These are phyloP conservation scores for Triplophysa dalaica DNA, from an alignment of 2,113 vertebrate genomes.

Conservation along the genomic window DNA sequence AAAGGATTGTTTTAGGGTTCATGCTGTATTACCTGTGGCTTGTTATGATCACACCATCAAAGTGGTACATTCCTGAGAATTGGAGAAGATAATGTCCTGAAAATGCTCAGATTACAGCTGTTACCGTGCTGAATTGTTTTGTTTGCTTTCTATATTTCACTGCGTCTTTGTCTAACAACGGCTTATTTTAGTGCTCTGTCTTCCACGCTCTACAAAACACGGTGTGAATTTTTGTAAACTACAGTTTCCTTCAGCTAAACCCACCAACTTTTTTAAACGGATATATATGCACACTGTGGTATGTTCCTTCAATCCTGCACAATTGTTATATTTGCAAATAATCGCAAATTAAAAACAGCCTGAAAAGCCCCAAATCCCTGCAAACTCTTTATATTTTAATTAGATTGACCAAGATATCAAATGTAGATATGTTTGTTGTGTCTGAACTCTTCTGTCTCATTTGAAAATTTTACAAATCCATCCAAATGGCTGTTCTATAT, in stretches of 20 bases:
- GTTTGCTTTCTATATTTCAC: neutral
- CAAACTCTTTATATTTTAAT: neutral
- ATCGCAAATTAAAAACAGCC: neutral
- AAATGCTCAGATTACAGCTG: conserved; percentile 9
- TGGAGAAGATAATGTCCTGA: neutral
- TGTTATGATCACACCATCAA: conserved; percentile 19
- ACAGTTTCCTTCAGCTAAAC: conserved; percentile 2
- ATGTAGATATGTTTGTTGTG: too few relatives aligned
- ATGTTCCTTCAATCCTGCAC: too few relatives aligned
- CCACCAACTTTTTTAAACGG: neutral
- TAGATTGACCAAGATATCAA: too few relatives aligned
- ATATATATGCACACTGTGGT: too few relatives aligned
- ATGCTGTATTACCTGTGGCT: conserved; percentile 5
- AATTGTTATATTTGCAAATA: neutral
- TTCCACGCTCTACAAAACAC: neutral
- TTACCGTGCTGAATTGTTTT: neutral
- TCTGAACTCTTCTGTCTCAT: too few relatives aligned
- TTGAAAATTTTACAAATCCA: too few relatives aligned
- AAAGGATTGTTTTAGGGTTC: neutral
- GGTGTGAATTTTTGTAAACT: neutral
- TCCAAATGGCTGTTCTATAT: too few relatives aligned
- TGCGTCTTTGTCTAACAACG: neutral
- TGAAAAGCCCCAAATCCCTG: neutral
- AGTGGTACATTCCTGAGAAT: neutral
- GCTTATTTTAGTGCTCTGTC: neutral